Evolutionary conservation across 2,888 invertebrate species (phyloP).

Genomic region (Erannis defoliaria): DNA sequence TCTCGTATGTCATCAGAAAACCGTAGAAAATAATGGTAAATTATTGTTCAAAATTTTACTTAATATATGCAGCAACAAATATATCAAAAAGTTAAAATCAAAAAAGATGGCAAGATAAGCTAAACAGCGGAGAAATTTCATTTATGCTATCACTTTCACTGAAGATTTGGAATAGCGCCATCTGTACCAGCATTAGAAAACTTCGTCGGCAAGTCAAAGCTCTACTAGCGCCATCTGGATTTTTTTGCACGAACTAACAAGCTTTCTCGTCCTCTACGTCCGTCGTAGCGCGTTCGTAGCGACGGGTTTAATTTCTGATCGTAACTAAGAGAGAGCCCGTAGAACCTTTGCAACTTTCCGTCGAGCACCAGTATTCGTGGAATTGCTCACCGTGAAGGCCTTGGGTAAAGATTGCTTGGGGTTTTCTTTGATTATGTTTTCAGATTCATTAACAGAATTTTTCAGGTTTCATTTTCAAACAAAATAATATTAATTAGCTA

Average conservation of each 20-base stretch:
- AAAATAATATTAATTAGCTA: not conserved
- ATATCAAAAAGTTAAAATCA: not conserved
- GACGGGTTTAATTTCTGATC: not conserved
- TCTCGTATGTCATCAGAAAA: no score
- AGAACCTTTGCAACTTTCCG: constrained; percentile 13
- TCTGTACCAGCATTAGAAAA: constrained; percentile 13
- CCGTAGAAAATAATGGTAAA: no score
- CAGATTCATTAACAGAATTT: constrained; percentile 1
- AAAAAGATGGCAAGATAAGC: not conserved
- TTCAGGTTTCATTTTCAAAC: not conserved
- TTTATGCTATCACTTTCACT: not conserved
- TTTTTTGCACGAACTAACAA: constrained; percentile 12
- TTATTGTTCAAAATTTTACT: not conserved
- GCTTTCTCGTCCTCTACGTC: constrained; percentile 8
- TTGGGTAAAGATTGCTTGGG: constrained; percentile 1
- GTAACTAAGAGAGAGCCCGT: constrained; percentile 18
- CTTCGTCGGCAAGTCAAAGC: constrained; percentile 9
- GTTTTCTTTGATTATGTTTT: constrained; percentile 7
- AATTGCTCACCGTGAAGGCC: not conserved
- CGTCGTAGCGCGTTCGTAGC: constrained; percentile 10
- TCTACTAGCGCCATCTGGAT: constrained; percentile 25
- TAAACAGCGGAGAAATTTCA: not conserved
- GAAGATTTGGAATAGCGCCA: constrained; percentile 22
- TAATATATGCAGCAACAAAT: not conserved
- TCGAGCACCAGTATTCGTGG: not conserved